These are phyloP conservation scores for Fukomys damarensis DNA, from an alignment of 2,113 vertebrate species.

Conservation along the genomic window DNA sequence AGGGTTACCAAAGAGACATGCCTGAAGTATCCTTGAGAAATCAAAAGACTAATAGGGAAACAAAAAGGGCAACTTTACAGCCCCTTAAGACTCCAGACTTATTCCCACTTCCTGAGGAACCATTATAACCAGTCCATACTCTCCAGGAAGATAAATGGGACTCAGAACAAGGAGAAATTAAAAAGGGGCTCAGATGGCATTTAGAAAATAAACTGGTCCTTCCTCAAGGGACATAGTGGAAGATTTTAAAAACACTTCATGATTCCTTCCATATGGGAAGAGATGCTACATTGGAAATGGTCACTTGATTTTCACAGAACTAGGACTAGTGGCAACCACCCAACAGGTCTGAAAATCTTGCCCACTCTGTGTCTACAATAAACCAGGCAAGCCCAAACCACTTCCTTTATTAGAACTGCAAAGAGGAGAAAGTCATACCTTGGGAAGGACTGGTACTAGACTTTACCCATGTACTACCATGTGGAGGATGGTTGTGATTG, in stretches of 20 bases:
- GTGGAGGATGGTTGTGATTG: background rate
- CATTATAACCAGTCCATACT: background rate
- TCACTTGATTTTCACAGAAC: background rate
- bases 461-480: background rate
- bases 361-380: background rate
- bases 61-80: background rate
- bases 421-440: background rate
- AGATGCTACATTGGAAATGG: background rate
- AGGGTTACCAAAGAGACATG: background rate
- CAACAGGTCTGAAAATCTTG: background rate
- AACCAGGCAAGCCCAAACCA: background rate
- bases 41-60: background rate
- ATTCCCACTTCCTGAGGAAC: background rate
- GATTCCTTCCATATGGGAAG: background rate
- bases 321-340: background rate
- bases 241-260: background rate
- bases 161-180: background rate
- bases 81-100: background rate
- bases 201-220: background rate
- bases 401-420: background rate
- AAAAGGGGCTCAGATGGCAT: background rate
- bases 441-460: background rate
- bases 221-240: background rate
- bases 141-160: background rate
- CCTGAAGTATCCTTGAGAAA: background rate